phyloP scores from a whole-genome alignment of 2,797 vertebrate genomes.

The Stomatorhinus walkeri region DNA sequence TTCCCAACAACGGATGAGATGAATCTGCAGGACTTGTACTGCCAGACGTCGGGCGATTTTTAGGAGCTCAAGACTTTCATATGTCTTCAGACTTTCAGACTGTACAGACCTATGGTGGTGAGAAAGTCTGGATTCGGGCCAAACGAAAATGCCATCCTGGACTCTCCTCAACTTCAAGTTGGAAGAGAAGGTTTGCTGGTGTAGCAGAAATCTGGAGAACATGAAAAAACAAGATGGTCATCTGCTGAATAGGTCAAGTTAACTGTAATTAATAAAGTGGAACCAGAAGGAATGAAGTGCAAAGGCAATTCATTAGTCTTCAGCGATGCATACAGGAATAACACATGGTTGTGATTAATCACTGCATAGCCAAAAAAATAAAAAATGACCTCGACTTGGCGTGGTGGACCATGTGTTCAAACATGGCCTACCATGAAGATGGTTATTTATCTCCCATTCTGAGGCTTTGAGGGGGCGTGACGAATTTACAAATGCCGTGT shows the following conservation, averaged over 20 bases:
- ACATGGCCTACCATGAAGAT: not conserved
- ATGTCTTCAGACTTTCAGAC: not conserved
- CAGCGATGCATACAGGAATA: not conserved
- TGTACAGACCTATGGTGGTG: not conserved
- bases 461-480: not conserved
- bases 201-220: slow-evolving; percentile 11
- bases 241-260: slow-evolving; percentile 16
- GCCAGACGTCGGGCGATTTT: not conserved
- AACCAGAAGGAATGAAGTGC: not conserved
- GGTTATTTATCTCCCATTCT: not conserved
- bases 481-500: not conserved
- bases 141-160: not conserved
- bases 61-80: not conserved
- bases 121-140: not conserved
- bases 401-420: not conserved
- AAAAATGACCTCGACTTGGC: not conserved
- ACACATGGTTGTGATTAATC: not conserved
- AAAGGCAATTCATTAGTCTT: not conserved
- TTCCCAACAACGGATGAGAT: not conserved
- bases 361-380: not conserved
- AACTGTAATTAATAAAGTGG: slow-evolving; percentile 18
- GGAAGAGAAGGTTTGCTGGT: not conserved
- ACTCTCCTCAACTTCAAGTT: not conserved
- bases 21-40: not conserved
- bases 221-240: slow-evolving; percentile 9